Evolutionary conservation across 2,797 vertebrate genomes (phyloP).

Genomic region (Scolopax rusticola): DNA sequence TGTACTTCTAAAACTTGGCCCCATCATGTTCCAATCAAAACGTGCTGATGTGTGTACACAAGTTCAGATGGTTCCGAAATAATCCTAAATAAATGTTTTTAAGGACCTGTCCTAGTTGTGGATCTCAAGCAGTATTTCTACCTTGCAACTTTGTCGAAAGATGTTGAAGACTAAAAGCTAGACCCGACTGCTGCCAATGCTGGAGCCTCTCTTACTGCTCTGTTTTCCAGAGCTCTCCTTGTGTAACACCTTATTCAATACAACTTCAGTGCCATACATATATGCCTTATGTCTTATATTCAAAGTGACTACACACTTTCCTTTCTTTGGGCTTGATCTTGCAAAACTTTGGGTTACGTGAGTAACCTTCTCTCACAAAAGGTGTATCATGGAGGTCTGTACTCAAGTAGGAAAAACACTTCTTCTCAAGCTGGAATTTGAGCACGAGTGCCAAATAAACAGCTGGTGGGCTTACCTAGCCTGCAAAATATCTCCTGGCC

Average conservation of each 20-base stretch:
- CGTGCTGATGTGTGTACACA: background rate
- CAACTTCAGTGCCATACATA: background rate
- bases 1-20: background rate
- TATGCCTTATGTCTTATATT: background rate
- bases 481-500: background rate
- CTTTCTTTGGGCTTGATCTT: background rate
- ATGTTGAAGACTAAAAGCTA: background rate
- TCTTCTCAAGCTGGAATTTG: background rate
- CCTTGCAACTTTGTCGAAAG: background rate
- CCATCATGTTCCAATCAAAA: background rate
- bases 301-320: background rate
- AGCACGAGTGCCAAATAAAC: background rate
- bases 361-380: background rate
- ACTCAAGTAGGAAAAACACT: background rate
- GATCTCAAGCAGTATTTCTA: background rate
- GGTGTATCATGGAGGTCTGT: background rate
- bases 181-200: background rate
- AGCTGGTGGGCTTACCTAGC: background rate
- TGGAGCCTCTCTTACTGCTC: background rate
- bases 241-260: background rate
- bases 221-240: background rate
- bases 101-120: background rate
- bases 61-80: background rate
- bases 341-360: background rate
- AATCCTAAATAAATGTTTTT: background rate